Percentiles rank a stretch among this genome's conserved stretches.
phyloP scores from a whole-genome alignment of 92 coral and sea anemone species.

The Isaurus tuberculatus region DNA sequence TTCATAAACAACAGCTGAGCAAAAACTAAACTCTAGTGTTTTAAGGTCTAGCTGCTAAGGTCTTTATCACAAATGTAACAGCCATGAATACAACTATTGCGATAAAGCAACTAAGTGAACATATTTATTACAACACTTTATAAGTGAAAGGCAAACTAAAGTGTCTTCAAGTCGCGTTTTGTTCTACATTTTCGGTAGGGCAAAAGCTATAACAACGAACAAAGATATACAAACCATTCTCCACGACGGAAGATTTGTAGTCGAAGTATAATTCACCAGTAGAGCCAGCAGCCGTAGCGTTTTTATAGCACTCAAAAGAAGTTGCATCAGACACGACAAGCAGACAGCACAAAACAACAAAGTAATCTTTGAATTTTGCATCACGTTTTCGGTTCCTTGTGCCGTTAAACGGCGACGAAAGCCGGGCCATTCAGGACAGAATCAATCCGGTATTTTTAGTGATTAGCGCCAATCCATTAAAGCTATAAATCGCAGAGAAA shows the following conservation, averaged over 20 bases:
- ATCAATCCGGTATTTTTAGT: conserved; percentile 36
- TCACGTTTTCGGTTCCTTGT: conserved; percentile 28
- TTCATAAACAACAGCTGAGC: too few relatives aligned
- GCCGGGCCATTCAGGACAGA: conserved; percentile 53
- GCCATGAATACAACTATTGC: too few relatives aligned
- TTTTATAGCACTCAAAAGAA: conserved; percentile 64
- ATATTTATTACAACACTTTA: too few relatives aligned
- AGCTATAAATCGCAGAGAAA: conserved; percentile 3
- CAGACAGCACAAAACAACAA: conserved; percentile 56
- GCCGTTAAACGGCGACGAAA: conserved; percentile 26
- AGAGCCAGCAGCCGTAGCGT: conserved; percentile 64
- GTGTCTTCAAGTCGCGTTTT: background rate
- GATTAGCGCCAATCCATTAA: conserved; percentile 39
- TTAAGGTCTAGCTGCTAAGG: too few relatives aligned
- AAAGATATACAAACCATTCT: conserved; percentile 79
- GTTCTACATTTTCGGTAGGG: too few relatives aligned
- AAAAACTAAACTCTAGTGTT: too few relatives aligned
- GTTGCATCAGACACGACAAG: conserved; percentile 64
- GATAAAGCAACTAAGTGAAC: too few relatives aligned
- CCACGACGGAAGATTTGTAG: conserved; percentile 88
- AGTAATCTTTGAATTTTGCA: background rate
- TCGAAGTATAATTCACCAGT: conserved; percentile 73
- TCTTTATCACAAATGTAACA: too few relatives aligned
- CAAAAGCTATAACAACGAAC: background rate
- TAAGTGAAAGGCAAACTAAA: background rate